phyloP scores from a whole-genome alignment of 2,888 invertebrate species.

The Anoplius nigerrimus region DNA sequence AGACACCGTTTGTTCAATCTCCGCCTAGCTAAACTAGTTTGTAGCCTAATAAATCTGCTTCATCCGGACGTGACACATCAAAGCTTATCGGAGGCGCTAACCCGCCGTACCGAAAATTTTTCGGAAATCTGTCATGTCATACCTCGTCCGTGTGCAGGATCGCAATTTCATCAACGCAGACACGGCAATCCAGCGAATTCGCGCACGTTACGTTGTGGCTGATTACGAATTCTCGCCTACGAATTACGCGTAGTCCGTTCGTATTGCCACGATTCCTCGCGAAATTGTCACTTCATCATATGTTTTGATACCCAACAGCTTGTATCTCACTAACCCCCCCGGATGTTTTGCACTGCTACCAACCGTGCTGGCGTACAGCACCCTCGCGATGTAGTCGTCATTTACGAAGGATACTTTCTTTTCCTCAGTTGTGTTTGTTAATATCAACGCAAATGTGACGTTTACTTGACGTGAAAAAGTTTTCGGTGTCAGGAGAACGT shows the following conservation, averaged over 20 bases:
- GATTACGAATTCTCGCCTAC: slow-evolving; percentile 11
- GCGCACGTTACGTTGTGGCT: slow-evolving; percentile 13
- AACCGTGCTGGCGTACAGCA: too few relatives aligned
- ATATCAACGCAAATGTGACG: too few relatives aligned
- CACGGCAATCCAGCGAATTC: neutral
- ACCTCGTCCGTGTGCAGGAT: slow-evolving; percentile 37
- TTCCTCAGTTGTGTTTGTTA: too few relatives aligned
- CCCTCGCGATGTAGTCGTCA: too few relatives aligned
- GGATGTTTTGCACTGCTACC: too few relatives aligned
- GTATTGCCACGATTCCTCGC: slow-evolving; percentile 36
- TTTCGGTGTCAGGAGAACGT: too few relatives aligned
- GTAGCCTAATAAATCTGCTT: neutral
- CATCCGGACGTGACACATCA: slow-evolving; percentile 34
- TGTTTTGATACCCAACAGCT: slow-evolving; percentile 54
- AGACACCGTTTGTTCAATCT: too few relatives aligned
- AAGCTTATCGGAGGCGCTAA: slow-evolving; percentile 13
- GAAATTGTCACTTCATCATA: slow-evolving; percentile 62
- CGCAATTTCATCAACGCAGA: slow-evolving; percentile 14
- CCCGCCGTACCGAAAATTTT: slow-evolving; percentile 21
- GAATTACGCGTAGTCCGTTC: neutral
- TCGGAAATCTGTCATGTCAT: slow-evolving; percentile 36
- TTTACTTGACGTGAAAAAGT: too few relatives aligned
- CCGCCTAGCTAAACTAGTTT: too few relatives aligned
- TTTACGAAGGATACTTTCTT: too few relatives aligned
- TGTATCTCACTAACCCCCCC: slow-evolving; percentile 9